Conservation (phyloP, 2,888 invertebrate species). For the Fragum sueziense region DNA sequence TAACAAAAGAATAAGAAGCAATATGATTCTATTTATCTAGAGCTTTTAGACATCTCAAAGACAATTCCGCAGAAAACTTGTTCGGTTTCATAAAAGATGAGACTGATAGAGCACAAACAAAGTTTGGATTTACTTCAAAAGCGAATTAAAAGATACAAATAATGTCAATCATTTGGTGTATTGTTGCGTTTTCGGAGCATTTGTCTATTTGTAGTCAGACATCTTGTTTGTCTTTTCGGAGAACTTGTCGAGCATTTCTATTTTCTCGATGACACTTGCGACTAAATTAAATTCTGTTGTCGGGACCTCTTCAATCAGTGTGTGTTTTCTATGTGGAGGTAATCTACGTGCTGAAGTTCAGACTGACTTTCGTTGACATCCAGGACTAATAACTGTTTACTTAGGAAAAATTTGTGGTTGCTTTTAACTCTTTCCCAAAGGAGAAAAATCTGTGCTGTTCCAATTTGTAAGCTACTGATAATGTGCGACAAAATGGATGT, state of each 20-base stretch:
- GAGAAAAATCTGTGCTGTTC: not conserved
- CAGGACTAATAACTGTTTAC: too few relatives aligned
- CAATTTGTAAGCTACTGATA: not conserved
- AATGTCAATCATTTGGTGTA: not conserved
- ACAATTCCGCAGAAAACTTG: not conserved
- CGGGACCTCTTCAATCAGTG: not conserved
- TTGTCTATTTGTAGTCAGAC: not conserved
- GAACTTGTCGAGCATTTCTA: slow-evolving; percentile 9
- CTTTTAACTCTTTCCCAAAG: not conserved
- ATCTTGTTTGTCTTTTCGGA: slow-evolving; percentile 6
- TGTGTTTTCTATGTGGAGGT: too few relatives aligned
- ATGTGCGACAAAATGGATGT: not conserved
- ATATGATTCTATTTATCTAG: too few relatives aligned
- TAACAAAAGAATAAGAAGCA: too few relatives aligned
- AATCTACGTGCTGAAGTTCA: too few relatives aligned
- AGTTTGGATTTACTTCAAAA: not conserved
- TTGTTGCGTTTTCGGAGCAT: not conserved
- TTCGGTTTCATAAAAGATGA: not conserved
- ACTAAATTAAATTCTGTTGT: not conserved
- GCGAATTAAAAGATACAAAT: not conserved
- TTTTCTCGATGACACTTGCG: slow-evolving; percentile 16
- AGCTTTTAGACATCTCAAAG: not conserved
- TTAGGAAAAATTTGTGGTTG: too few relatives aligned
- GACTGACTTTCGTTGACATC: too few relatives aligned
- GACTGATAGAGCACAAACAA: slow-evolving; percentile 6